These are phyloP conservation scores for Xylophagus ater DNA, from an alignment of 2,888 invertebrate species.

Conservation along the genomic window DNA sequence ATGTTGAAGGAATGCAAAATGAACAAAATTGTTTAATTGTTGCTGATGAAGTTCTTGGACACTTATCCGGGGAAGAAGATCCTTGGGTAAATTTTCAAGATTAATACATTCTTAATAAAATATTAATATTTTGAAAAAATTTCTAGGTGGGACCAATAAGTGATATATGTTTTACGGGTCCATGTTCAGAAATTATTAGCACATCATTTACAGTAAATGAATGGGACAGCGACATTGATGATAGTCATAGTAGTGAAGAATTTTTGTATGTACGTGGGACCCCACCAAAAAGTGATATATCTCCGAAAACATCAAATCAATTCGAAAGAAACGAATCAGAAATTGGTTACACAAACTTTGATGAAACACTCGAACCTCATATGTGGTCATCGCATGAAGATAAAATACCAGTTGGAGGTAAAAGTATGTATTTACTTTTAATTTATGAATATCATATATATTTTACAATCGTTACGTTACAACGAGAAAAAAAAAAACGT, in stretches of 20 bases:
- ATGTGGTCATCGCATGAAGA: constrained; percentile 18
- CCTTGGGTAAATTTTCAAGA: constrained; percentile 23
- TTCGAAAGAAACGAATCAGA: constrained; percentile 1
- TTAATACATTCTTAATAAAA: too few relatives aligned
- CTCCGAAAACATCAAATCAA: not conserved
- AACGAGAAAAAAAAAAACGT: too few relatives aligned
- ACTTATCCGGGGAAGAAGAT: constrained; percentile 21
- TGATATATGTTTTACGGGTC: constrained; percentile 19
- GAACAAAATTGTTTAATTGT: constrained; percentile 13
- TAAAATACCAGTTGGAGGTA: constrained; percentile 13
- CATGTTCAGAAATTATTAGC: constrained; percentile 17
- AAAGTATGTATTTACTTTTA: constrained; percentile 3
- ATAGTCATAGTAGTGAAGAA: constrained; percentile 28
- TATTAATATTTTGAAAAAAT: not conserved
- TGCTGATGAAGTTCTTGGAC: constrained; percentile 14
- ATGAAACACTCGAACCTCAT: constrained; percentile 9
- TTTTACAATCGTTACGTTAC: too few relatives aligned
- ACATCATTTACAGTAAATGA: constrained; percentile 20
- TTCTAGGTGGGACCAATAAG: constrained; percentile 15
- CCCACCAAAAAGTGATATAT: constrained; percentile 7
- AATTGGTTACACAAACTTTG: constrained; percentile 5
- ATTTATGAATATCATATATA: not conserved
- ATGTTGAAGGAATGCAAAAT: constrained; percentile 12
- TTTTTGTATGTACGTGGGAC: constrained; percentile 27
- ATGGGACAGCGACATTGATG: constrained; percentile 42